Percentiles rank a stretch among this genome's conserved stretches.
phyloP scores from a whole-genome alignment of 1,140 invertebrate species.

The Drosophila ironensis region DNA sequence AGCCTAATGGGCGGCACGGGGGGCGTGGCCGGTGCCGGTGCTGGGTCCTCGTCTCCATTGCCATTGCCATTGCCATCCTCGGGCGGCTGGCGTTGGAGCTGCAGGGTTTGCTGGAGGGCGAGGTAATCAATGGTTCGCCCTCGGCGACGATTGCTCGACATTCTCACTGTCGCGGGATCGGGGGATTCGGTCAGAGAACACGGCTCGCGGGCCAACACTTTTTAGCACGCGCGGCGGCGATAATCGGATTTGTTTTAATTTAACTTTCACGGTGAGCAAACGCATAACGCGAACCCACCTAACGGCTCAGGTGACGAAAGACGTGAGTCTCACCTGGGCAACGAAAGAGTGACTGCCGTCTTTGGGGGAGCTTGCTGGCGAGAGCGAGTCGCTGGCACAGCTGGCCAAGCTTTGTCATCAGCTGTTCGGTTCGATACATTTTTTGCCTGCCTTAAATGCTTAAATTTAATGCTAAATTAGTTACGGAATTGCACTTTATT shows the following conservation, averaged over 20 bases:
- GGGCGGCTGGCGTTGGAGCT: slow-evolving; percentile 33
- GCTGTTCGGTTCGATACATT: no score
- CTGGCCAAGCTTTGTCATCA: no score
- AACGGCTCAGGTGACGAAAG: slow-evolving; percentile 11
- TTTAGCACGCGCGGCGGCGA: slow-evolving; percentile 36
- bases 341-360: no score
- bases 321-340: slow-evolving; percentile 25
- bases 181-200: no score
- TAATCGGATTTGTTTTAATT: slow-evolving; percentile 49
- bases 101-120: slow-evolving; percentile 56
- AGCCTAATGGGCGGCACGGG: slow-evolving; percentile 57
- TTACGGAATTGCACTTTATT: no score
- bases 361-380: no score
- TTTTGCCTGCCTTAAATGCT: no score
- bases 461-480: no score
- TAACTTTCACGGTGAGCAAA: slow-evolving; percentile 39
- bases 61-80: slow-evolving; percentile 23
- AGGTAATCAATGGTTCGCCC: slow-evolving; percentile 67
- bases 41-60: slow-evolving; percentile 1
- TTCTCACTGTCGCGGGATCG: no score
- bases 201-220: no score
- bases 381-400: no score
- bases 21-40: slow-evolving; percentile 8
- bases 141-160: slow-evolving; percentile 64
- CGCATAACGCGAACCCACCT: slow-evolving; percentile 17